Evolutionary conservation across 2,113 vertebrate genomes (phyloP).

Genomic region (Mormyrus lacerda): DNA sequence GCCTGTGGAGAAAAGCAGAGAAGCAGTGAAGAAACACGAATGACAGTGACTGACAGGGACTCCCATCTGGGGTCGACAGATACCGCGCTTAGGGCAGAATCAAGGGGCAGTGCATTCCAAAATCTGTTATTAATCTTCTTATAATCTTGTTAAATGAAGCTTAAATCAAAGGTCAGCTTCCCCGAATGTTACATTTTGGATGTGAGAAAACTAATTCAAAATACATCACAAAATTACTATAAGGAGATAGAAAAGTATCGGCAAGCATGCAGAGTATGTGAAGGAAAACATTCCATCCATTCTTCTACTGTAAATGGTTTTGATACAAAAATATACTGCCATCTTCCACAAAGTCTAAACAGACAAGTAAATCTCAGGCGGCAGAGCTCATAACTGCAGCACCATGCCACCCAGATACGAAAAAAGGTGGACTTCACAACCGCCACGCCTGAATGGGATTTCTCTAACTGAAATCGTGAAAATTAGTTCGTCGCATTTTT

Average conservation of each 20-base stretch:
- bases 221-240: neutral
- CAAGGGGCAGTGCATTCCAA: neutral
- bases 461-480: neutral
- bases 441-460: neutral
- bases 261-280: neutral
- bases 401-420: too few species aligned
- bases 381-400: too few species aligned
- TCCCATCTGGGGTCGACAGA: neutral
- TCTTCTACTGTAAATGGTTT: neutral
- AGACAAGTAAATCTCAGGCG: neutral
- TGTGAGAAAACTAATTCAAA: neutral
- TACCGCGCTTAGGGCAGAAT: neutral
- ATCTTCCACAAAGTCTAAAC: neutral
- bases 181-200: neutral
- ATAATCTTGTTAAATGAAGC: neutral
- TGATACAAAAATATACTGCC: neutral
- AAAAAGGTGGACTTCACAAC: neutral
- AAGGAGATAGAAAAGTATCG: neutral
- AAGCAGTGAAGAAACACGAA: neutral
- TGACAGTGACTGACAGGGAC: neutral
- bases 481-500: neutral
- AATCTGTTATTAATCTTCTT: neutral
- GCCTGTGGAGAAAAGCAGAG: constrained; percentile 56
- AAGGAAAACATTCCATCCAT: neutral
- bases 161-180: neutral